These are phyloP conservation scores for Aphrophora alni DNA, from an alignment of 2,888 invertebrate species.

Conservation along the genomic window DNA sequence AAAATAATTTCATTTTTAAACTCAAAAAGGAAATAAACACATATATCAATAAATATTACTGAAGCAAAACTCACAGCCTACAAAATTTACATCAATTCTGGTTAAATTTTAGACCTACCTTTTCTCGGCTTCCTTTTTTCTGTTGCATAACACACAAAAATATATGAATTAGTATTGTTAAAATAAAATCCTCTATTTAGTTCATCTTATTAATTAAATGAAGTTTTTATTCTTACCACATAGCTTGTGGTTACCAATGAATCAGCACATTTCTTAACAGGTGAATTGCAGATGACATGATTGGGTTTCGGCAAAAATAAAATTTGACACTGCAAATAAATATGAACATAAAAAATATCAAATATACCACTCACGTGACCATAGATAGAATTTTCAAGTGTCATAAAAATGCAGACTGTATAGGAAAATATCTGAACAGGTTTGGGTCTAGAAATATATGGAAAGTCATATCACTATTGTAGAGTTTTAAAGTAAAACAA, in stretches of 20 bases:
- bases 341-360: not conserved
- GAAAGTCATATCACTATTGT: too few relatives aligned
- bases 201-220: not conserved
- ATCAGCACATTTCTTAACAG: conserved; percentile 12
- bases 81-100: not conserved
- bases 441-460: too few relatives aligned
- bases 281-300: conserved; percentile 27
- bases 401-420: too few relatives aligned
- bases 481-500: too few relatives aligned
- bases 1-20: too few relatives aligned
- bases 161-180: conserved; percentile 23
- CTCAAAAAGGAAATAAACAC: too few relatives aligned
- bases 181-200: not conserved
- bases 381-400: too few relatives aligned
- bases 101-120: conserved; percentile 67
- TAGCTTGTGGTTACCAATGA: not conserved
- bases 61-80: not conserved
- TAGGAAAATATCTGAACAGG: too few relatives aligned
- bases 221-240: conserved; percentile 24
- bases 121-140: conserved; percentile 89
- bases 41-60: not conserved
- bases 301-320: conserved; percentile 36
- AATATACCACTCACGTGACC: too few relatives aligned
- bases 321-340: conserved; percentile 35
- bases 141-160: conserved; percentile 57